Percentiles rank a stretch among this genome's conserved stretches.
phyloP scores from a whole-genome alignment of 2,888 invertebrate species.

The Lepidonotus clava region DNA sequence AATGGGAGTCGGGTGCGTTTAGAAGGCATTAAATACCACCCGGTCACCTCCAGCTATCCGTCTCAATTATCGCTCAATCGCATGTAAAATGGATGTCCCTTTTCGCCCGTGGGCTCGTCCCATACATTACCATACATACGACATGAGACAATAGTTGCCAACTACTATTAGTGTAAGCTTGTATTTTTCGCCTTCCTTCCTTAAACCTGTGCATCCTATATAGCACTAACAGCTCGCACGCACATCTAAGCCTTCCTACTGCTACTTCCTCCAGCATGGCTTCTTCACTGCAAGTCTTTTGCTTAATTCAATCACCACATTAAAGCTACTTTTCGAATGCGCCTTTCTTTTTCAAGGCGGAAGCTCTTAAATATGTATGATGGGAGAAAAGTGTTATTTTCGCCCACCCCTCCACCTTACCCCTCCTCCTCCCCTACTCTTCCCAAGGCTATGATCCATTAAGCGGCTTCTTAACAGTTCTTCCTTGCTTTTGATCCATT shows the following conservation, averaged over 20 bases:
- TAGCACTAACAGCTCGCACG: no score
- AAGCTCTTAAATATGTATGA: background rate
- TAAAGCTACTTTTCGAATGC: no score
- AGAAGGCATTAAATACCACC: background rate
- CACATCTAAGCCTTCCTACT: no score
- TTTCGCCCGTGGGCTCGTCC: background rate
- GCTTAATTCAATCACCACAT: background rate
- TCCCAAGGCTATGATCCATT: background rate
- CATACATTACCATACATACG: conserved; percentile 5
- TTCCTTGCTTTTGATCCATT: background rate
- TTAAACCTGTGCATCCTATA: no score
- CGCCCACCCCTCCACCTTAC: background rate
- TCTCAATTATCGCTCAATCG: conserved; percentile 12
- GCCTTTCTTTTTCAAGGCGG: no score
- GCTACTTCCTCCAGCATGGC: no score
- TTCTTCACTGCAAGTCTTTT: no score
- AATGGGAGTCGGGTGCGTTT: background rate
- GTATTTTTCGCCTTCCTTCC: no score
- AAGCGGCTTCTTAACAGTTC: background rate
- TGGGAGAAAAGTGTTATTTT: background rate
- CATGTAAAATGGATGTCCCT: background rate
- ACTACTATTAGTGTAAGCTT: no score
- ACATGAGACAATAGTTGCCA: no score
- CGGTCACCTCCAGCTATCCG: background rate
- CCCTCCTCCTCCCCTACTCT: background rate